phyloP scores from a whole-genome alignment of 2,113 vertebrate genomes.

The Bubo blakistoni region DNA sequence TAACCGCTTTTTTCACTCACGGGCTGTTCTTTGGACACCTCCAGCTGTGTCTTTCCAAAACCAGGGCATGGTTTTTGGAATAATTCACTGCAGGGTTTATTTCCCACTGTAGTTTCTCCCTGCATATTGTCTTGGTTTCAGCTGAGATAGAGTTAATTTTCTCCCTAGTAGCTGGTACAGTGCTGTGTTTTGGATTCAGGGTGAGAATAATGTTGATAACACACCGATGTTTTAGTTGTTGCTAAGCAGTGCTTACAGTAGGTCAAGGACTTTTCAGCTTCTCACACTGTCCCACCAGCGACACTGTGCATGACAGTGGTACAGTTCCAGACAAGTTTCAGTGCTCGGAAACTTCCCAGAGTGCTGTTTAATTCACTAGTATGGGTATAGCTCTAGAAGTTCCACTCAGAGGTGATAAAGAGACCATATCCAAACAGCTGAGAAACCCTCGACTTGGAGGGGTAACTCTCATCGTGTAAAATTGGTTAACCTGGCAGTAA shows the following conservation, averaged over 20 bases:
- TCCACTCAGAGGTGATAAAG: neutral
- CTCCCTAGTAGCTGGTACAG: too few species aligned
- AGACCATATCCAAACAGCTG: neutral
- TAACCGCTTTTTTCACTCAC: neutral
- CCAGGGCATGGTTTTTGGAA: neutral
- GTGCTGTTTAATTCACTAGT: neutral
- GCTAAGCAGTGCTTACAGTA: too few species aligned
- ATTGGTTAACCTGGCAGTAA: neutral
- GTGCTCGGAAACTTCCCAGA: neutral
- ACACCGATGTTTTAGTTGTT: too few species aligned
- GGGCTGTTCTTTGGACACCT: neutral
- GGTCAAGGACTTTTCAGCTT: too few species aligned
- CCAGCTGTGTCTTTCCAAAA: neutral
- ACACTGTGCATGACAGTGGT: too few species aligned
- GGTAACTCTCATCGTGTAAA: neutral
- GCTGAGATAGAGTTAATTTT: too few species aligned
- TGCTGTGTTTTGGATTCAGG: too few species aligned
- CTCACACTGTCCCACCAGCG: too few species aligned
- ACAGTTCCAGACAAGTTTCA: neutral
- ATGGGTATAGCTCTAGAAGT: neutral
- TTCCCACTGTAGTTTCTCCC: neutral
- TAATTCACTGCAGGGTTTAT: neutral
- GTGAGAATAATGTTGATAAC: too few species aligned
- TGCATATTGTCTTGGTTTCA: neutral
- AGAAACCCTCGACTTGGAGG: neutral